A percentile compares a stretch with the other conserved stretches of the same genome.
phyloP scores from a whole-genome alignment of 2,113 vertebrate species.

The Nothoprocta pentlandii region DNA sequence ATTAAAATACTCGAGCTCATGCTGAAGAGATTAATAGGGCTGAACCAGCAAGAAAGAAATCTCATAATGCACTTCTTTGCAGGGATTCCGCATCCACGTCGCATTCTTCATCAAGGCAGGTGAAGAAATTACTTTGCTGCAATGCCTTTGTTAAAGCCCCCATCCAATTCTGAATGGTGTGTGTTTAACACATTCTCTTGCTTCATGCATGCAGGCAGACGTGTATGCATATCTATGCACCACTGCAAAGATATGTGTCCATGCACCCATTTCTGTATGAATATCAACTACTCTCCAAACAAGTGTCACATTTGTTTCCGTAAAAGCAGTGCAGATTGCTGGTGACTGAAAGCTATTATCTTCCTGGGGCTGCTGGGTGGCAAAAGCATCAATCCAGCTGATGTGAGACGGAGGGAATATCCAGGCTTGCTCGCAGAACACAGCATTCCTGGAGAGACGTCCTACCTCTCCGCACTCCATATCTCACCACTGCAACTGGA shows the following conservation, averaged over 20 bases:
- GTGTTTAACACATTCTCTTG: neutral
- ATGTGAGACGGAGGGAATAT: neutral
- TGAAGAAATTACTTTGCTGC: conserved; percentile 26
- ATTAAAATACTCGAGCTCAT: conserved; percentile 59
- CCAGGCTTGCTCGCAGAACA: neutral
- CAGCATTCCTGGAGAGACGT: conserved; percentile 4
- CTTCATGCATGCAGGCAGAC: accelerated
- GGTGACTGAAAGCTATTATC: conserved; percentile 30
- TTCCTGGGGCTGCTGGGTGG: conserved; percentile 14
- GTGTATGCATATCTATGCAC: neutral
- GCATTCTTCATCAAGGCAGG: conserved; percentile 33
- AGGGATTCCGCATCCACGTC: neutral
- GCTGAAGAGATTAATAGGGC: conserved; percentile 67
- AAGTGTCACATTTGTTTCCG: neutral
- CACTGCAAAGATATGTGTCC: neutral
- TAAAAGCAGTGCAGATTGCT: neutral
- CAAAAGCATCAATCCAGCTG: conserved; percentile 26
- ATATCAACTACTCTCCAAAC: neutral
- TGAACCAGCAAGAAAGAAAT: conserved; percentile 55
- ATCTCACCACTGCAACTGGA: neutral
- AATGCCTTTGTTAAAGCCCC: neutral
- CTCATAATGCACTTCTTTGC: conserved; percentile 50
- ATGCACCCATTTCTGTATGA: neutral
- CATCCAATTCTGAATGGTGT: neutral
- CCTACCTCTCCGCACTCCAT: neutral